Base-by-base conservation (phyloP, 2,113 vertebrate genomes). In the Rhinoderma darwinii region DNA sequence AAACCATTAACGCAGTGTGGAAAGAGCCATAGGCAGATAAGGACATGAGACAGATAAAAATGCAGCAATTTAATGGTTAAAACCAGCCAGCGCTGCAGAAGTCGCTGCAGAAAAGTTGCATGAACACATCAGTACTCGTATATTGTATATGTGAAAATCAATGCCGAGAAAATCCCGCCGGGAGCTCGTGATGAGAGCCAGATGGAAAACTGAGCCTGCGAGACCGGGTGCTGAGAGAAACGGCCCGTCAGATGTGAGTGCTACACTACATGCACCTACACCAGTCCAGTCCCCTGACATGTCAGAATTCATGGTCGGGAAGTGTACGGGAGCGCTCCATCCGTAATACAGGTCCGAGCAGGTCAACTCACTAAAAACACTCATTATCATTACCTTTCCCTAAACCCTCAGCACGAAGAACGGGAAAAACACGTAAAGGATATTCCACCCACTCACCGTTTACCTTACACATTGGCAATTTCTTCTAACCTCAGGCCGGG, bases 111-210 rank as follows among this genome's bases (percentile, higher is more conserved):
- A 17, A 30, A 35, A 47, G 25, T 47, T 78, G 47, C 50, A 12
- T 9, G 3, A 47, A 4, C n/a, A 18, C 37, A 27, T 68, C 22
- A 47, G 61, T 82, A 27, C n/a, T 83, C 47, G 43, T 72, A 35
- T 50, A 47, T 20, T 41, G 63, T 10, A 14, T 14, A 41, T 14
- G 59, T 63, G n/a, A n/a, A 63, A 11, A 63, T 63, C 35, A 63
- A 70, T 50, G 43, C 27, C 35, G 10, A 47, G 81, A 68, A 44
- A 70, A 70, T 70, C 39, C 81, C 81, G 32, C 39, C 35, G 61
- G 61, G 81, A 83, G 43, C 63, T 32, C 41, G 41, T 72, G 81
- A 83, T 83, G 81, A 47, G 61, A 83, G 63, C 81, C 63, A 83
- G 81, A 83, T 83, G 63, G 81, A 47, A 83, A 70, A 56, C 17